phyloP scores from a whole-genome alignment of 2,797 vertebrate genomes.

The Anas flavirostris region DNA sequence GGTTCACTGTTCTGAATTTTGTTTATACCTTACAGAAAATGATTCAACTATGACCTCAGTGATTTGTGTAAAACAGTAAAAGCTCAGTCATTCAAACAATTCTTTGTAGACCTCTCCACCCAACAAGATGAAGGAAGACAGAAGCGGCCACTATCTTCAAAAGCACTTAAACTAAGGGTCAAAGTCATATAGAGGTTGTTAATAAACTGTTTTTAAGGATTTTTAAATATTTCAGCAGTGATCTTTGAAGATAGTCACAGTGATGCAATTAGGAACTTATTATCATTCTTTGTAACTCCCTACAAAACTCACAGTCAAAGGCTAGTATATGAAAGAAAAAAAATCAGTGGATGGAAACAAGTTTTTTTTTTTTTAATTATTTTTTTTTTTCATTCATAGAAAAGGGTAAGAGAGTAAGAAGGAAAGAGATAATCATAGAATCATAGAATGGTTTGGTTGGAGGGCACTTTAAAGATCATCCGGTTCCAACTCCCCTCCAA shows the following conservation, averaged over 20 bases:
- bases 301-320: background rate
- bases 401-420: background rate
- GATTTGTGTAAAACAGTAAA: slow-evolving; percentile 17
- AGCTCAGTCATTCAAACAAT: background rate
- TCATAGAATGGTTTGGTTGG: too few species aligned
- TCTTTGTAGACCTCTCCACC: background rate
- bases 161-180: background rate
- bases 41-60: background rate
- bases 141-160: background rate
- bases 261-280: background rate
- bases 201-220: background rate
- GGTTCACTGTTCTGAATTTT: background rate
- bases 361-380: background rate
- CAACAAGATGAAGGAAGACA: slow-evolving; percentile 6
- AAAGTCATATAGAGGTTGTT: background rate
- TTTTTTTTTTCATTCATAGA: background rate
- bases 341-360: background rate
- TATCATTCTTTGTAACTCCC: background rate
- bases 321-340: background rate
- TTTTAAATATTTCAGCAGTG: background rate
- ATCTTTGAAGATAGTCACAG: background rate
- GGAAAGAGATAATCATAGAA: background rate
- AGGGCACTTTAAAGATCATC: too few species aligned
- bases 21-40: background rate
- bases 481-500: too few species aligned